Percentiles rank a stretch among this genome's conserved stretches.
Conservation (phyloP, 2,888 invertebrate species). For the Acleris holmiana region DNA sequence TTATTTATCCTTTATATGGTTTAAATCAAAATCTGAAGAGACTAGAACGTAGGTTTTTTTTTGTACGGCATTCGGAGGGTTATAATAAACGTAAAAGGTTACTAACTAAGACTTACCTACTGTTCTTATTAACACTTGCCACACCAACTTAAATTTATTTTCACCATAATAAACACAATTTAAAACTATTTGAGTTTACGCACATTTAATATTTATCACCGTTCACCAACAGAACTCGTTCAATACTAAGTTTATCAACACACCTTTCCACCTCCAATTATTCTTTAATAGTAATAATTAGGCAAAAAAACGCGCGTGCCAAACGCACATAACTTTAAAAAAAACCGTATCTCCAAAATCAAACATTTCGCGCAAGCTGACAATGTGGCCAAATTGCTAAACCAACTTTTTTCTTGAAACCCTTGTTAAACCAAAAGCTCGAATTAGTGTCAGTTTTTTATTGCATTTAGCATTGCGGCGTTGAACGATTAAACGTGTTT, state of each 20-base stretch:
- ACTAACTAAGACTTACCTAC: no score
- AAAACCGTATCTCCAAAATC: conserved; percentile 51
- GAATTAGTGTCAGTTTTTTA: no score
- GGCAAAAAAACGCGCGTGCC: conserved; percentile 26
- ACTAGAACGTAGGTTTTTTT: no score
- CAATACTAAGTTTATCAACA: background rate
- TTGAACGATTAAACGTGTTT: conserved; percentile 33
- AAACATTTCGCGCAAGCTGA: conserved; percentile 61
- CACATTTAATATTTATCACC: background rate
- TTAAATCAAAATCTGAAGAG: no score
- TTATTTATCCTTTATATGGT: no score
- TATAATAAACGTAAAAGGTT: no score
- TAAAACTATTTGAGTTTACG: background rate
- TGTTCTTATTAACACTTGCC: no score
- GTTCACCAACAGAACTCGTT: background rate
- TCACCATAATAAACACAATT: no score
- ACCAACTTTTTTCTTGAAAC: conserved; percentile 45
- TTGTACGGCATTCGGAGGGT: no score
- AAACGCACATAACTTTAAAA: conserved; percentile 23
- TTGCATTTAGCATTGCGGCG: no score
- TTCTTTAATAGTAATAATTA: conserved; percentile 19
- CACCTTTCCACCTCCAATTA: conserved; percentile 29
- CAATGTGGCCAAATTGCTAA: conserved; percentile 53
- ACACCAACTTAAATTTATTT: no score
- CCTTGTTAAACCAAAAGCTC: no score